A percentile compares a stretch with the other conserved stretches of the same genome.
phyloP scores from a whole-genome alignment of 2,797 vertebrate species.

The Antennarius maculatus region DNA sequence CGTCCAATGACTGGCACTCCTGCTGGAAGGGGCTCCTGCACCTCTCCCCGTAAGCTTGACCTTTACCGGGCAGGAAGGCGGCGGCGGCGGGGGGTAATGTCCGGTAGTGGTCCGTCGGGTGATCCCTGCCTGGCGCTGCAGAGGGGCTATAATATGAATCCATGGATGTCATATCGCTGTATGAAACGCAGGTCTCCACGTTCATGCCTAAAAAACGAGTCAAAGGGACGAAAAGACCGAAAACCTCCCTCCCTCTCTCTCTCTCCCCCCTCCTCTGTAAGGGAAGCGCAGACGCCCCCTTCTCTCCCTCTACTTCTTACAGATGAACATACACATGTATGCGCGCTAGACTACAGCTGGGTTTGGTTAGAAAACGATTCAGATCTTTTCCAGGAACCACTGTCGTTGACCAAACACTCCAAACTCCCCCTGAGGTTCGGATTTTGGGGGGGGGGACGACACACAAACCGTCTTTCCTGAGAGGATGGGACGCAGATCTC shows the following conservation, averaged over 20 bases:
- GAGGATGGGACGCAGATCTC: constrained; percentile 75
- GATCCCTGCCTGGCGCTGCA: constrained; percentile 89
- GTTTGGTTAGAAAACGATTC: constrained; percentile 89
- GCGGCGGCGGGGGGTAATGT: constrained; percentile 90
- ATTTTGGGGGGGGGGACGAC: constrained; percentile 56
- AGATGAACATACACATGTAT: constrained; percentile 56
- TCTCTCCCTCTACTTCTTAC: constrained; percentile 67
- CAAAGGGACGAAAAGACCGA: constrained; percentile 62
- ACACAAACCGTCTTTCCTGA: constrained; percentile 77
- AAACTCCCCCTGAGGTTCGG: constrained; percentile 83
- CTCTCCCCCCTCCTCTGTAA: constrained; percentile 62
- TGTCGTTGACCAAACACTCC: constrained; percentile 86
- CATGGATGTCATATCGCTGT: constrained; percentile 97
- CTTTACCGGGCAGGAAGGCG: constrained; percentile 93
- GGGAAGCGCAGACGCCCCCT: constrained; percentile 66
- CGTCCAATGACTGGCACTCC: constrained; percentile 94
- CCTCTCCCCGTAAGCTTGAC: constrained; percentile 91
- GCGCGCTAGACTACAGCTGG: constrained; percentile 83
- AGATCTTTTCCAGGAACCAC: constrained; percentile 90
- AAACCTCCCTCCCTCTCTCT: constrained; percentile 35
- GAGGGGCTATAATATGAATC: constrained; percentile 95
- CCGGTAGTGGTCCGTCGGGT: constrained; percentile 91
- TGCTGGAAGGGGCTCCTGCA: constrained; percentile 90
- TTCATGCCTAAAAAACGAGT: constrained; percentile 89
- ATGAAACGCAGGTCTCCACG: constrained; percentile 94